Evolutionary conservation across 2,113 vertebrate species (phyloP), one percentile per base, ranked within the genome.

Genomic region (Morphnarchus princeps): DNA sequence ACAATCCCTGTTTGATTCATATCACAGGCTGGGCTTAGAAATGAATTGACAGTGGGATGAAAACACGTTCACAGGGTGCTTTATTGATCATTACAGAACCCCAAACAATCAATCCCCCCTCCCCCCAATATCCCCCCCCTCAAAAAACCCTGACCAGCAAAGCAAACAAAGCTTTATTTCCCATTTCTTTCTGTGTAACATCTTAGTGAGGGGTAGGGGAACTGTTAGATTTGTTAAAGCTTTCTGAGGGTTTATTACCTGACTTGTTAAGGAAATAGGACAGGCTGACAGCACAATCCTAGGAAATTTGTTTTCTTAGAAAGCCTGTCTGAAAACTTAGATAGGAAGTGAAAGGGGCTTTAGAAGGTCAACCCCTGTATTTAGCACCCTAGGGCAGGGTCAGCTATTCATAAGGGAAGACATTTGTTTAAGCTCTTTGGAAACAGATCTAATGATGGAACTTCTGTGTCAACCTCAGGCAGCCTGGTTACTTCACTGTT

Each of bases 61-160:
- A 82, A 93, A 81, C 8, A 40, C 42, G 22, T 29, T 50, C 36
- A 66, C 21, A 63, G 5, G 1, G 11, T 79, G 32, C 15, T 89
- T 69, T 90, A 65, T 2, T 52, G n/a, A 55, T 55, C 17, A 42
- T 9, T 72, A 32, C 36, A 86, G 45, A 50, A 32, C 2, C 6
- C 4, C 4, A 71, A 43, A 52, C 4, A 25, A 29, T 45, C 13
- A 49, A 28, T 4, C 26, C 25, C 50, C 14, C 14, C 25, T 15
- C 50, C 14, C 26, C 13, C 15, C 45, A 73, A 38, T 5, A 42
- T 6, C 1, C 6, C 5, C 2, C 4, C 3, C 1, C 26, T 13
- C 20, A 12, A n/a, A 79, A 81, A 69, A 55, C 0, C 10, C 4
- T 5, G 7, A 45, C 28, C 28, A 63, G 26, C 22, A 69, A 87